Evolutionary conservation across 2,113 vertebrate genomes (phyloP).

Genomic region (Thunnus maccoyii): DNA sequence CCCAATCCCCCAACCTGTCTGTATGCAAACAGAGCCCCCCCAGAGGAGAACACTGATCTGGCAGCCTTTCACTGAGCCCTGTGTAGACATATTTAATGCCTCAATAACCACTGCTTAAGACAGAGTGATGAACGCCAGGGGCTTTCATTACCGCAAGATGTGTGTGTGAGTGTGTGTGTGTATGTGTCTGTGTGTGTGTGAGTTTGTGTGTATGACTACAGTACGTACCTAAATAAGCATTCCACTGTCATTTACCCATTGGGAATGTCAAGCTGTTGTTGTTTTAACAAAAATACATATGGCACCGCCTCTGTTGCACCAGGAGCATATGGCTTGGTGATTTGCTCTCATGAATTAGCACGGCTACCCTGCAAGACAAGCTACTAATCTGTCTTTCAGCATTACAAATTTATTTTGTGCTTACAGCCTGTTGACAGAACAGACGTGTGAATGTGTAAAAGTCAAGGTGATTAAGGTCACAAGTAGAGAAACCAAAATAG

Average conservation of each 20-base stretch:
- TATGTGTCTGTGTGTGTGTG: conserved; percentile 24
- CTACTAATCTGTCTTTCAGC: conserved; percentile 44
- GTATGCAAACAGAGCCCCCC: conserved; percentile 83
- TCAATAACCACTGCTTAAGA: conserved; percentile 85
- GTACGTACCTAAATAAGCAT: conserved; percentile 53
- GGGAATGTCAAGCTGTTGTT: conserved; percentile 63
- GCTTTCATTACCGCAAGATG: conserved; percentile 75
- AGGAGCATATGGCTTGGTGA: conserved; percentile 30
- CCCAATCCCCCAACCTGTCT: conserved; percentile 81
- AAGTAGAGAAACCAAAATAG: not conserved
- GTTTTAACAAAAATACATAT: conserved; percentile 49
- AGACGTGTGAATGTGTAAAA: conserved; percentile 3
- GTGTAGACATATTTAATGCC: conserved; percentile 86
- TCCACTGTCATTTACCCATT: conserved; percentile 48
- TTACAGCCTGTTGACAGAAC: conserved; percentile 26
- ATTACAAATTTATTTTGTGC: conserved; percentile 44
- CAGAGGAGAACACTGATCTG: conserved; percentile 80
- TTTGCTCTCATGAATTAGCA: conserved; percentile 34
- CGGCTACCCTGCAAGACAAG: conserved; percentile 25
- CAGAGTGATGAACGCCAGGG: conserved; percentile 79
- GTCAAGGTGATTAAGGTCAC: not conserved
- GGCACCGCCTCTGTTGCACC: conserved; percentile 8
- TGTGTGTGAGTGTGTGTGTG: conserved; percentile 26
- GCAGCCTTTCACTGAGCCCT: conserved; percentile 80
- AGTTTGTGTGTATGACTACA: conserved; percentile 29